Evolutionary conservation across 2,113 vertebrate genomes (phyloP).

Genomic region (Pavo muticus): DNA sequence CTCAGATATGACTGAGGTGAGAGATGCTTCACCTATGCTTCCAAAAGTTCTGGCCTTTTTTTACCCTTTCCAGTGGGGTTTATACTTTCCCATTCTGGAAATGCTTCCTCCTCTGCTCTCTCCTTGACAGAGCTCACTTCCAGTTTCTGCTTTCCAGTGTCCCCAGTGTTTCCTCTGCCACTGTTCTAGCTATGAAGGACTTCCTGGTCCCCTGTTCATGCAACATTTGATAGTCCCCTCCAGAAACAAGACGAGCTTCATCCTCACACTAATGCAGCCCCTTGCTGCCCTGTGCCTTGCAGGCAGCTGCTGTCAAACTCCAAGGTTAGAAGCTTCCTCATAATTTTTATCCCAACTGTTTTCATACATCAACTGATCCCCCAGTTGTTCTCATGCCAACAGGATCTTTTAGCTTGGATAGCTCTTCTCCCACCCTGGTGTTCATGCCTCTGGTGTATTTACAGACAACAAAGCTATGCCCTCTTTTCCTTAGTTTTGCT

Average conservation of each 20-base stretch:
- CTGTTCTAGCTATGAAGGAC: background rate
- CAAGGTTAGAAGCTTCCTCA: background rate
- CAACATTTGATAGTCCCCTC: background rate
- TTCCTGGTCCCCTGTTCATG: background rate
- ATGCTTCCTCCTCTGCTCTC: background rate
- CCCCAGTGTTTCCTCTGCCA: background rate
- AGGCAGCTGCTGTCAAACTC: background rate
- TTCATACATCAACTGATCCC: background rate
- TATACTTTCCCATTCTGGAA: background rate
- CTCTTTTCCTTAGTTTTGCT: conserved; percentile 38
- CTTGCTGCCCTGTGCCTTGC: background rate
- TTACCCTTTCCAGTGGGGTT: background rate
- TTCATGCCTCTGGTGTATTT: conserved; percentile 43
- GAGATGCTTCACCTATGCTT: background rate
- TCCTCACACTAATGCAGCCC: background rate
- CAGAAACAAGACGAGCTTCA: background rate
- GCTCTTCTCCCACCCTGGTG: background rate
- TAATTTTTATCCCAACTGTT: background rate
- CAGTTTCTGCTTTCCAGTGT: background rate
- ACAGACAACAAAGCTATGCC: conserved; percentile 39
- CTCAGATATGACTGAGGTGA: background rate
- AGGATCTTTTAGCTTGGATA: conserved; percentile 11
- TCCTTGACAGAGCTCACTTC: background rate
- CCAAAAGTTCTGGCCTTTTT: background rate
- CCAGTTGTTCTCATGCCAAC: conserved; percentile 45